Base-by-base conservation (phyloP, 2,113 vertebrate species). In the Carassius gibelio region DNA sequence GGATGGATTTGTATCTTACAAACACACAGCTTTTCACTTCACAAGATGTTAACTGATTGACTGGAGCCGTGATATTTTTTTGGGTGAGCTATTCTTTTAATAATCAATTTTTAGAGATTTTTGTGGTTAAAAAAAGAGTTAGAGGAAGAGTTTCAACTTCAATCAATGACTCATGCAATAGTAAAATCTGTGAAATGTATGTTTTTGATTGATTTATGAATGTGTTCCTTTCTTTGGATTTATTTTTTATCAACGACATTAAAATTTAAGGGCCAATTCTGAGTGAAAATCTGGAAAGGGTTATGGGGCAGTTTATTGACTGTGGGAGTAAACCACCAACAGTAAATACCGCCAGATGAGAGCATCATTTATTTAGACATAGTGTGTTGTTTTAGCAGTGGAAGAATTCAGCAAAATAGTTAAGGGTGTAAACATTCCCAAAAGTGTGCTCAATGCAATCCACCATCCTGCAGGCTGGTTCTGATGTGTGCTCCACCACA, bases 131-230 rank as follows among this genome's bases (percentile, higher is more conserved):
- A 81, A 77, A 45, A 42, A 42, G 42, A 42, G 42, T 42, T 42
- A 42, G 7, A 84, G 75, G 14, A 48, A 48, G 13, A 5, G 2
- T n/a, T 38, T 30, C 1, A 0, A n/a, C 11, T 26, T 62, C 72
- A 84, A 86, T 45, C 42, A 45, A 45, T 45, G 42, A 45, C 42
- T 45, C 42, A 45, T 45, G 81, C 89, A 90, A 84, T 84, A 84
- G 68, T 78, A 26, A 17, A 84, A 76, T 87, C 66, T 23, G 38
- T 5, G 55, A 11, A 45, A 76, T 15, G 14, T 45, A 2, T 85
- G 80, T 84, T 90, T 85, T 81, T 84, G 74, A 89, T 62, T 45
- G 74, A 85, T 83, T 42, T 42, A 42, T 42, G 38, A 42, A 42
- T 42, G 38, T 6, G 38, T 42, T 69, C 13, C 48, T 78, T 62